Evolutionary conservation across 2,888 invertebrate species (phyloP), one percentile per base, ranked within the genome.

Genomic region (Meloe dianella): DNA sequence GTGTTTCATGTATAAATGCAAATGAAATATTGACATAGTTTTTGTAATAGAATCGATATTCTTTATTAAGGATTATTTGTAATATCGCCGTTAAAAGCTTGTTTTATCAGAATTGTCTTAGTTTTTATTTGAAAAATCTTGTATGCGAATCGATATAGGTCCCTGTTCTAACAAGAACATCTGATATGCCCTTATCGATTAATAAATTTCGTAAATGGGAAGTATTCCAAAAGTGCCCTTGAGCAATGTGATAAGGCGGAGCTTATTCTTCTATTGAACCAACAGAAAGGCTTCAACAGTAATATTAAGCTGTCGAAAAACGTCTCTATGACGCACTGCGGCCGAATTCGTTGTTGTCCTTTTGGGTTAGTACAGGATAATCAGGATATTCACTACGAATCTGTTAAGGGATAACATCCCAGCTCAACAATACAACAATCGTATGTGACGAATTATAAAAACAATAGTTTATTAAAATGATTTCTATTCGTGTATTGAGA

Each of bases 281-380:
- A 54, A 54, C 54, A 14, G 54, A 54, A 54, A 27, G 1, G 14
- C 54, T 24, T 54, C 54, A 14, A 27, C 14, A 14, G 54, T 24
- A 22, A 51, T 22, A 20, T 24, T 6, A 24, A 54, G n/a, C 27
- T 54, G 24, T 27, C 54, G 54, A 54, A 54, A 54, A 54, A 27
- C 54, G 54, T 54, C 54, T 54, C 27, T 54, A n/a, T 54, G 54
- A 27, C 54, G 54, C 54, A 54, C 14, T 54, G 54, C 54, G 54
- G 54, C 54, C 54, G 24, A 24, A 51, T 10, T 3, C 54, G 24
- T 54, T 6, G 54, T 54, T 27, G 54, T 27, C 27, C 24, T 54
- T 54, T 27, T 14, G 14, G n/a, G 6, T 27, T n/a, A 3, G 1
- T 6, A 22, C 54, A 54, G 8, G n/a, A 54, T 14, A 54, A 24